Conservation (phyloP, 2,888 invertebrate genomes). For the Lasioglossum malachurum region DNA sequence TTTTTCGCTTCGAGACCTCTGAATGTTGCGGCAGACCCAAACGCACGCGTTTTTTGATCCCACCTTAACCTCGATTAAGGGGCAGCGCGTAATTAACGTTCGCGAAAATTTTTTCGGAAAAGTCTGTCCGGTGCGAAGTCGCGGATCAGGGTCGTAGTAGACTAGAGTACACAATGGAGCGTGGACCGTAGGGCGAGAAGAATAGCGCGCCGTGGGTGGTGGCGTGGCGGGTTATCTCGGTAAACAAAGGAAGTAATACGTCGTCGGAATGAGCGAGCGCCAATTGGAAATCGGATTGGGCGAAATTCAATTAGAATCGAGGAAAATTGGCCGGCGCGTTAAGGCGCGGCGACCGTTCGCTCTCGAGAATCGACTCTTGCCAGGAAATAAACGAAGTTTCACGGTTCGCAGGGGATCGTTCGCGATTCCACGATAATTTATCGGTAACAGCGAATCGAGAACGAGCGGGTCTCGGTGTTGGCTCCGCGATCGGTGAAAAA, state of each 20-base stretch:
- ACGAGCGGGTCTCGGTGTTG: not conserved
- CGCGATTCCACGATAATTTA: not conserved
- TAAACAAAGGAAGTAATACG: constrained; percentile 45
- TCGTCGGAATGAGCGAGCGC: constrained; percentile 15
- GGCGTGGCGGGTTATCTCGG: constrained; percentile 16
- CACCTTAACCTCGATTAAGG: constrained; percentile 10
- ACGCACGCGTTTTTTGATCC: too few species aligned
- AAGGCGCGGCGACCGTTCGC: constrained; percentile 67
- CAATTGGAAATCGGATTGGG: constrained; percentile 80
- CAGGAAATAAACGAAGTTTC: constrained; percentile 33
- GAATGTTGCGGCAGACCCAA: too few species aligned
- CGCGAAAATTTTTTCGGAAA: not conserved
- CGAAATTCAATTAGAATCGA: constrained; percentile 81
- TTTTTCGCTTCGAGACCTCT: too few species aligned
- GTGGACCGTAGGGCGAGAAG: not conserved
- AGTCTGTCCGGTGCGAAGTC: not conserved
- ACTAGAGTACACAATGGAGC: not conserved
- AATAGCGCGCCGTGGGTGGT: constrained; percentile 24
- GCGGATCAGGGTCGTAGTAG: not conserved
- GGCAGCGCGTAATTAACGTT: constrained; percentile 45
- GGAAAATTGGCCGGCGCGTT: constrained; percentile 77
- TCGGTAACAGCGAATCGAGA: not conserved
- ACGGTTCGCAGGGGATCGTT: constrained; percentile 24
- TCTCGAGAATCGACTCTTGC: not conserved
- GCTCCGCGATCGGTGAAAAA: not conserved